Conservation (phyloP, 2,888 invertebrate species). For the Drosophila formosana region DNA sequence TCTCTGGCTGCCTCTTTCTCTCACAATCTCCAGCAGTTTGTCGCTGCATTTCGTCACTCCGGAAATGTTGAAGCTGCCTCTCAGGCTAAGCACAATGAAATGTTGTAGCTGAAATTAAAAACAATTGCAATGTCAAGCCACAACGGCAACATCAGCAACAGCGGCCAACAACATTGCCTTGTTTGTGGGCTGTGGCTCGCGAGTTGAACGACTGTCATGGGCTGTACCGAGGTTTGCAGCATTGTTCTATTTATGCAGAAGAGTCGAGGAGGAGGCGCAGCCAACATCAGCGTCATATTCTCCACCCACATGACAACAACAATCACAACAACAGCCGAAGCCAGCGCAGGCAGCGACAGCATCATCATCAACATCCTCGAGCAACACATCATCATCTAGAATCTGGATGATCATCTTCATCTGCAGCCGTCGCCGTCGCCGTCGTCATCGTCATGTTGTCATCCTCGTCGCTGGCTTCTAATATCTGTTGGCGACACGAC, state of each 20-base stretch:
- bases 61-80: slow-evolving; percentile 63
- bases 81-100: slow-evolving; percentile 60
- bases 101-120: slow-evolving; percentile 61
- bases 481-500: slow-evolving; percentile 76
- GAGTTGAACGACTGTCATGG: slow-evolving; percentile 36
- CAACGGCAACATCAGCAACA: slow-evolving; percentile 30
- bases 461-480: slow-evolving; percentile 58
- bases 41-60: slow-evolving; percentile 39
- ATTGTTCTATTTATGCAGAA: slow-evolving; percentile 70
- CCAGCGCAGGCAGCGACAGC: slow-evolving; percentile 9
- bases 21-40: slow-evolving; percentile 2
- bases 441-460: slow-evolving; percentile 42
- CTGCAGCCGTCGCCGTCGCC: slow-evolving; percentile 5
- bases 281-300: slow-evolving; percentile 72
- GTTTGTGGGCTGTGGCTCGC: slow-evolving; percentile 42
- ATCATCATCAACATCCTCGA: slow-evolving; percentile 26
- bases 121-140: slow-evolving; percentile 62
- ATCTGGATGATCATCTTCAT: slow-evolving; percentile 32
- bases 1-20: slow-evolving; percentile 3
- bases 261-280: slow-evolving; percentile 7
- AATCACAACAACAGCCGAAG: slow-evolving; percentile 21
- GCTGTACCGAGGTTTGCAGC: slow-evolving; percentile 24
- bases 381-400: slow-evolving; percentile 27
- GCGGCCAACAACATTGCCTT: slow-evolving; percentile 39
- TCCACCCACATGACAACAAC: slow-evolving; percentile 68